These are phyloP conservation scores for Podarcis raffonei DNA, from an alignment of 2,113 vertebrate species.

Conservation along the genomic window DNA sequence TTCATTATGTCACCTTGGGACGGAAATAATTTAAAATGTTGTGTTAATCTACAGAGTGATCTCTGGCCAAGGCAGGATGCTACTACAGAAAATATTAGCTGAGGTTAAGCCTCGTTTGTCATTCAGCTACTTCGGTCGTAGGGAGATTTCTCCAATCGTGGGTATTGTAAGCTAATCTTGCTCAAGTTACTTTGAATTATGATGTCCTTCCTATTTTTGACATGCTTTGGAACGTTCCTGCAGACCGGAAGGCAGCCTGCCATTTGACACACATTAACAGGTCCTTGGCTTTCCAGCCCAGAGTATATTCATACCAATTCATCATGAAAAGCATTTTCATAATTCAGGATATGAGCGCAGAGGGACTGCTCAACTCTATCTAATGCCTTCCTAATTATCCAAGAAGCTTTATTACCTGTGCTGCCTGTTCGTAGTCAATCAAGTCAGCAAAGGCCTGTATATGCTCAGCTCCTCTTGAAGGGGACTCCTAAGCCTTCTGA, in stretches of 20 bases:
- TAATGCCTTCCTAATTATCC: conserved; percentile 15
- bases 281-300: conserved; percentile 42
- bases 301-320: background rate
- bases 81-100: conserved; percentile 52
- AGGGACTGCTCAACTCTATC: background rate
- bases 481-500: background rate
- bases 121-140: conserved; percentile 33
- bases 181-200: conserved; percentile 61
- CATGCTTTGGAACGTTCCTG: conserved; percentile 32
- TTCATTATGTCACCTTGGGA: conserved; percentile 32
- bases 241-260: conserved; percentile 53
- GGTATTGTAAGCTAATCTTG: conserved; percentile 47
- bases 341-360: background rate
- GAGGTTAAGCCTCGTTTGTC: conserved; percentile 48
- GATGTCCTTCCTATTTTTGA: conserved; percentile 45
- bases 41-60: conserved; percentile 35
- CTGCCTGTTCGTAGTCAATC: background rate
- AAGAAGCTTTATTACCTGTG: background rate
- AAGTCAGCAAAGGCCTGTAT: background rate
- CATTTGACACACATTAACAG: conserved; percentile 31
- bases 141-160: conserved; percentile 34
- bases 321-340: background rate
- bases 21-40: conserved; percentile 34
- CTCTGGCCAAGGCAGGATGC: conserved; percentile 17
- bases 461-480: background rate